Conservation (phyloP, 1,140 invertebrate species). For the Orchestia grillus region DNA sequence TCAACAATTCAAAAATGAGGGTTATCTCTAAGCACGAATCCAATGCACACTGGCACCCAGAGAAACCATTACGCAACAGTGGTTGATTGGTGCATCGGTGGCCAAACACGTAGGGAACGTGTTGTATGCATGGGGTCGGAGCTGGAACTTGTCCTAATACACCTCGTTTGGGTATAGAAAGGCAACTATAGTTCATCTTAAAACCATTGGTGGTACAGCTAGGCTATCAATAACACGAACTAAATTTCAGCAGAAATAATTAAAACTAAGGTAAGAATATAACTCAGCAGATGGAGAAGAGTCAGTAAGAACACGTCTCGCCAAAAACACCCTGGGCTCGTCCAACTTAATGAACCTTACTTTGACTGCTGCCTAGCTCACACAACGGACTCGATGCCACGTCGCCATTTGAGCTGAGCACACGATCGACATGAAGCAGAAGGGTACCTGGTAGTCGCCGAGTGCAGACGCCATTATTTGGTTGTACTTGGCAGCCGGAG, state of each 20-base stretch:
- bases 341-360: not conserved
- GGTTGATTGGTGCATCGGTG: too few relatives aligned
- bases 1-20: too few relatives aligned
- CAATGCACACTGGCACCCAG: too few relatives aligned
- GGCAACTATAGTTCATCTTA: too few relatives aligned
- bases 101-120: too few relatives aligned
- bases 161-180: too few relatives aligned
- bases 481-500: constrained; percentile 67
- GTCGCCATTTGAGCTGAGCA: not conserved
- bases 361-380: not conserved
- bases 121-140: too few relatives aligned
- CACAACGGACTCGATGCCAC: not conserved
- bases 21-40: too few relatives aligned
- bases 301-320: not conserved
- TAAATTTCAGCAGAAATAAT: not conserved
- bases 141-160: too few relatives aligned
- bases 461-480: constrained; percentile 67
- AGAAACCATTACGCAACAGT: too few relatives aligned
- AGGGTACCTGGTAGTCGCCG: constrained; percentile 64
- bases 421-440: not conserved
- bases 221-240: too few relatives aligned
- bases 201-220: too few relatives aligned
- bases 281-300: not conserved
- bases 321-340: not conserved
- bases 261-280: not conserved